Evolutionary conservation across 1,140 invertebrate genomes (phyloP), one percentile per base, ranked within the genome.

Genomic region (Tetragnatha versicolor): DNA sequence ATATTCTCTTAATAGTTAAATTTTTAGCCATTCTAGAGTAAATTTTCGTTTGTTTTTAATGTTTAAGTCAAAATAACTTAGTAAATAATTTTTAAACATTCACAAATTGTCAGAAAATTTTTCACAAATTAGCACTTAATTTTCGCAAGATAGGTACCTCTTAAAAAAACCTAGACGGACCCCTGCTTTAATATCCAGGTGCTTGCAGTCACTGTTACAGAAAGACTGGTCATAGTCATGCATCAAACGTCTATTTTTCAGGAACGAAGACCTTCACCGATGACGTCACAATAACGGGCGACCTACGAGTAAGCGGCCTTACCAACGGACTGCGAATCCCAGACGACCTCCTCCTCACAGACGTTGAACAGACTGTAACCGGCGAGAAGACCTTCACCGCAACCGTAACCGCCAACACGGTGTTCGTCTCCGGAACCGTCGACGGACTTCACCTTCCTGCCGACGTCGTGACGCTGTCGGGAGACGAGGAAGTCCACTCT

Each of bases 241-340:
- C 39, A 17, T 45, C 39, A 45, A 45, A 9, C 9, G n/a, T 20
- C 2, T 55, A 22, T 14, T 61, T 77, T 66, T 17, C 42, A 66
- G 79, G 70, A 5, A 9, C 42, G 9, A 80, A 65, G 20, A 60
- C 33, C 7, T 80, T 80, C 14, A 22, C 68, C 10, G 47, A 80
- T 3, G 79, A 80, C 60, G 60, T 75, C 1, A 20, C 22, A 4
- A 58, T 75, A 4, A 3, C 42, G 5, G 49, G 35, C 20, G 17
- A 22, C 33, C 49, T 80, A 45, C 22, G 29, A 22, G 79, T 80
- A 5, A n/a, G 20, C 4, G 70, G 70, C 4, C 35, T 3, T 5
- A 33, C 75, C 2, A 73, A 80, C 47, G 69, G 61, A 12, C 29
- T 72, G 29, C 37, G 20, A n/a, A 75, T 80, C 10, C 79, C 79